Conservation (phyloP, 1,140 invertebrate species). For the Drosophila pallidifrons region DNA sequence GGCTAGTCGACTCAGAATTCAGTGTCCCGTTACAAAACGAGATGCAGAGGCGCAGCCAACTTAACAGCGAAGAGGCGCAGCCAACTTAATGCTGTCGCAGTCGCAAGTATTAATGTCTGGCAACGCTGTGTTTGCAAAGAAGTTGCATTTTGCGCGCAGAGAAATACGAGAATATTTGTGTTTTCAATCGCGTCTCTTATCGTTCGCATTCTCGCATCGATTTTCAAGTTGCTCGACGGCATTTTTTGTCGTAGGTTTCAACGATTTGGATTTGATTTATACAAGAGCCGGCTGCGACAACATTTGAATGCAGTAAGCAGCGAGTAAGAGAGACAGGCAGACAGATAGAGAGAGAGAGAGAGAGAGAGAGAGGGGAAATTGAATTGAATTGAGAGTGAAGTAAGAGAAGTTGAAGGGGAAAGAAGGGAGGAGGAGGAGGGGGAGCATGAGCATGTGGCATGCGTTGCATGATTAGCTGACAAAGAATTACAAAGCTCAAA, state of each 20-base stretch:
- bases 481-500: slow-evolving; percentile 45
- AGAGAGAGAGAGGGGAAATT: background rate
- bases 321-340: background rate
- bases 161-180: background rate
- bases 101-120: background rate
- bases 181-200: background rate
- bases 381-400: background rate
- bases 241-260: slow-evolving; percentile 57
- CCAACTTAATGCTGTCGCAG: background rate
- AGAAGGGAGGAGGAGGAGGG: background rate
- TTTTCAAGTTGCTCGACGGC: slow-evolving; percentile 53
- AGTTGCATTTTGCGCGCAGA: background rate
- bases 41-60: background rate
- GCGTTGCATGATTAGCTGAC: slow-evolving; percentile 49
- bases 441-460: slow-evolving; percentile 17
- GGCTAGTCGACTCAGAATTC: background rate
- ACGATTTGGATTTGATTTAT: slow-evolving; percentile 56
- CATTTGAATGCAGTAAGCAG: slow-evolving; percentile 35
- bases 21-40: too few species aligned
- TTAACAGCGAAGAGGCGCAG: background rate
- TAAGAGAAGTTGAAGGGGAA: background rate
- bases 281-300: slow-evolving; percentile 24
- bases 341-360: background rate
- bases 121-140: background rate
- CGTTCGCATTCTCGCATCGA: slow-evolving; percentile 29